phyloP scores from a whole-genome alignment of 2,888 invertebrate species.

The Ormyrus nitidulus region DNA sequence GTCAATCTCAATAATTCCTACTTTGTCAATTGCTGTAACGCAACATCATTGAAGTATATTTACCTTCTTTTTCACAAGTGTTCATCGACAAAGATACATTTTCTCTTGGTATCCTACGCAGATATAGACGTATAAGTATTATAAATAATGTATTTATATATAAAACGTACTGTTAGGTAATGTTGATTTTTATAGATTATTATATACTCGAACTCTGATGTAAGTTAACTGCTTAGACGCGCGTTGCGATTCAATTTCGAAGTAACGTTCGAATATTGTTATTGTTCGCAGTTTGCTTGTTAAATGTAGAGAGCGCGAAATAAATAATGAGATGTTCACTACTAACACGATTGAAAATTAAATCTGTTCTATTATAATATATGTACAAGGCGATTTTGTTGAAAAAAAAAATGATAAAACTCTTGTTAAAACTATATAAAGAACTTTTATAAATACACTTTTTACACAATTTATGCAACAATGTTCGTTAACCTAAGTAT shows the following conservation, averaged over 20 bases:
- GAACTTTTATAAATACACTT: constrained; percentile 55
- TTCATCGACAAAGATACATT: constrained; percentile 11
- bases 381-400: constrained; percentile 19
- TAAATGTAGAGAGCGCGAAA: constrained; percentile 41
- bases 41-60: constrained; percentile 38
- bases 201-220: constrained; percentile 21
- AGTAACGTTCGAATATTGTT: constrained; percentile 13
- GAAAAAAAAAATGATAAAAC: constrained; percentile 27
- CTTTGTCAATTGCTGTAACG: constrained; percentile 54
- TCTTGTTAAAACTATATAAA: constrained; percentile 49
- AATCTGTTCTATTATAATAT: constrained; percentile 23
- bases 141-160: constrained; percentile 45
- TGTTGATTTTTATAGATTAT: constrained; percentile 52
- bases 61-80: constrained; percentile 15
- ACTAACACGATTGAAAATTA: constrained; percentile 29
- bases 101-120: constrained; percentile 11
- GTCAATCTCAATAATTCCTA: constrained; percentile 53
- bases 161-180: constrained; percentile 30
- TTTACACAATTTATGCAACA: constrained; percentile 53
- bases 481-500: constrained; percentile 51
- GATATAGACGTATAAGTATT: constrained; percentile 30
- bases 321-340: constrained; percentile 29
- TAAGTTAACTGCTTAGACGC: constrained; percentile 27
- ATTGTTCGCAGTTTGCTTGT: constrained; percentile 33
- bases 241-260: constrained; percentile 15